These are phyloP conservation scores for Ochlodes sylvanus DNA, from an alignment of 2,888 invertebrate species.

Conservation along the genomic window DNA sequence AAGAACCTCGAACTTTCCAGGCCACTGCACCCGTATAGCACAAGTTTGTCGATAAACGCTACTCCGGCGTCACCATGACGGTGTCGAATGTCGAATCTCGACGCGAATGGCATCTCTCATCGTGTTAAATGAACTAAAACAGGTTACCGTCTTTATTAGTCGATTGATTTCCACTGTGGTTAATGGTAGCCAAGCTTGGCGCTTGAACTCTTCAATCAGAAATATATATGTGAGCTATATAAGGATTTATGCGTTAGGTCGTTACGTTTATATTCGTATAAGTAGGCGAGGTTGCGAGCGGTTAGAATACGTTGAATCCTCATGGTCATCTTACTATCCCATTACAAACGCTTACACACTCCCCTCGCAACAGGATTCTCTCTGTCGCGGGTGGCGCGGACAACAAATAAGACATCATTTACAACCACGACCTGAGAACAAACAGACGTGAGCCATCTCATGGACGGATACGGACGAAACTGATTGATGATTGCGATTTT, in stretches of 20 bases:
- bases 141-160: constrained; percentile 47
- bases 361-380: too few relatives aligned
- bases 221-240: neutral
- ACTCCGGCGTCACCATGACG: constrained; percentile 65
- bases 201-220: neutral
- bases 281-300: too few relatives aligned
- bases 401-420: too few relatives aligned
- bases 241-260: too few relatives aligned
- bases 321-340: too few relatives aligned
- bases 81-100: constrained; percentile 52
- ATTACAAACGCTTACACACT: too few relatives aligned
- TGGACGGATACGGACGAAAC: neutral
- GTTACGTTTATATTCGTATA: too few relatives aligned
- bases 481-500: constrained; percentile 18
- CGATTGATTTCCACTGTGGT: constrained; percentile 34
- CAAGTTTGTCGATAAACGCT: constrained; percentile 70
- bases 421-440: too few relatives aligned
- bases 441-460: too few relatives aligned
- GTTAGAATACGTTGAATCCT: too few relatives aligned
- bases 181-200: constrained; percentile 28
- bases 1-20: constrained; percentile 70
- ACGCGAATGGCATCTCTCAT: constrained; percentile 50
- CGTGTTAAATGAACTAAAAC: constrained; percentile 54
- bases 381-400: too few relatives aligned
- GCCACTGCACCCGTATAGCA: constrained; percentile 71